Evolutionary conservation across 1,140 invertebrate genomes (phyloP).

Genomic region (Paracyclopina nana): DNA sequence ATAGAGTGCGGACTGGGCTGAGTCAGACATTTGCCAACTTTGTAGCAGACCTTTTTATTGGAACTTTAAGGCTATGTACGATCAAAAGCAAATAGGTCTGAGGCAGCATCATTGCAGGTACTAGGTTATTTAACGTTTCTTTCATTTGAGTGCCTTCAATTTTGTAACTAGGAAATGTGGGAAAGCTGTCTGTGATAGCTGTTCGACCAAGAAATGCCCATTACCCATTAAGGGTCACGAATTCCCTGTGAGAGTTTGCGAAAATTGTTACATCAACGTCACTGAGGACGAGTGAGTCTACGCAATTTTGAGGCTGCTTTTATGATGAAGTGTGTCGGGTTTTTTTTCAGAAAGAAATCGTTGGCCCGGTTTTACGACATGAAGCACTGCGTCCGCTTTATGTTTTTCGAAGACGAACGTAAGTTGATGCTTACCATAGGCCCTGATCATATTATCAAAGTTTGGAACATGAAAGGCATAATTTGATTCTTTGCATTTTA

Average conservation of each 20-base stretch:
- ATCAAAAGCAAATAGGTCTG: conserved; percentile 70
- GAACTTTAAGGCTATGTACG: conserved; percentile 96
- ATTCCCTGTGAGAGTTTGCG: conserved; percentile 87
- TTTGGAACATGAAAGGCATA: conserved; percentile 11
- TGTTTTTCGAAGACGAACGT: background rate
- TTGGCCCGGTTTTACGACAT: conserved; percentile 4
- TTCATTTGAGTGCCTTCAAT: background rate
- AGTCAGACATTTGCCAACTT: conserved; percentile 76
- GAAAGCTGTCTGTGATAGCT: conserved; percentile 73
- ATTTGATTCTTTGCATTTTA: background rate
- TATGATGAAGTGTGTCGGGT: background rate
- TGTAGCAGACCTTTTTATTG: conserved; percentile 92
- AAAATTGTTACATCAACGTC: conserved; percentile 60
- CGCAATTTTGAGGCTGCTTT: background rate
- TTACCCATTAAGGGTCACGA: conserved; percentile 94
- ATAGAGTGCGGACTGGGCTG: conserved; percentile 75
- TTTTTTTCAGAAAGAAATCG: conserved; percentile 3
- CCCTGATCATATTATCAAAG: conserved; percentile 7
- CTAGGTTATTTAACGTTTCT: too few species aligned
- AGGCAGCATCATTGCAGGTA: conserved; percentile 63
- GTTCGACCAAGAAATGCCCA: conserved; percentile 62
- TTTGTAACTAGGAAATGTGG: conserved; percentile 49
- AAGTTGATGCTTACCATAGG: conserved; percentile 5
- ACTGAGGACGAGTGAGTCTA: conserved; percentile 56
- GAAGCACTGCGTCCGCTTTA: background rate